Base-by-base conservation (phyloP, 30 jellyfish, hydroid and myxozoan species). In the Cassiopea xamachana region DNA sequence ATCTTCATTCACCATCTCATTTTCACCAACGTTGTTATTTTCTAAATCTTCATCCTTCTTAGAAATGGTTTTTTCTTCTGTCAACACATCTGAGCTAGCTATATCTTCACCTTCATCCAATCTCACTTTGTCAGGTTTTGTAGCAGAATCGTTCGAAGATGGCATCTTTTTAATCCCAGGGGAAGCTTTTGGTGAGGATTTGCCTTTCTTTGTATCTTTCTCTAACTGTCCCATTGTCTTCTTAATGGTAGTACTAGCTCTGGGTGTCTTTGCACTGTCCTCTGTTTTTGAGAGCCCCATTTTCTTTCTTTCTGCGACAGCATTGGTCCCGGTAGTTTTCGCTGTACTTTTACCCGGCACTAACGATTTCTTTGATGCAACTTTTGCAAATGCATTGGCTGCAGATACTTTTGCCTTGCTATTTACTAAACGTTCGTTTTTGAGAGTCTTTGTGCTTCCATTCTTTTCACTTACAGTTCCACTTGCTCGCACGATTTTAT, bases 341-440 rank as follows among this genome's bases (percentile, higher is more conserved):
- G 80, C 14, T 10, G 39, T 71, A 39, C 80, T 15, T 1, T 71
- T 71, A 19, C 51, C 14, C 7, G 55, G 8, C 18, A 1, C 6
- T 19, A 5, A 18, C 3, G 51, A 71, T 71, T 50, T 43, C 80
- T 19, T 71, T 2, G 80, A 5, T 71, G 80, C 55, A 4, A 50
- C 51, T 14, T 62, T 62, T 7, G 80, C 50, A 71, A 71, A 71
- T 71, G 80, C 80, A 71, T 71, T 71, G 4, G 19, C 80, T 7
- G 80, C 50, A 18, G 80, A 17, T 6, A 19, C 55, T 15, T 71
- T 71, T 16, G 80, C 51, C 1, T 71, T 71, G 55, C 80, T 71
- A 9, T 55, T 17, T 71, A 1, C 4, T 4, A 71, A 6, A 5
- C 87, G 18, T 55, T 19, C 73, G 55, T 12, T 49, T 46, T 48